Evolutionary conservation across 2,888 invertebrate genomes (phyloP).

Genomic region (Lasioglossum figueresi): DNA sequence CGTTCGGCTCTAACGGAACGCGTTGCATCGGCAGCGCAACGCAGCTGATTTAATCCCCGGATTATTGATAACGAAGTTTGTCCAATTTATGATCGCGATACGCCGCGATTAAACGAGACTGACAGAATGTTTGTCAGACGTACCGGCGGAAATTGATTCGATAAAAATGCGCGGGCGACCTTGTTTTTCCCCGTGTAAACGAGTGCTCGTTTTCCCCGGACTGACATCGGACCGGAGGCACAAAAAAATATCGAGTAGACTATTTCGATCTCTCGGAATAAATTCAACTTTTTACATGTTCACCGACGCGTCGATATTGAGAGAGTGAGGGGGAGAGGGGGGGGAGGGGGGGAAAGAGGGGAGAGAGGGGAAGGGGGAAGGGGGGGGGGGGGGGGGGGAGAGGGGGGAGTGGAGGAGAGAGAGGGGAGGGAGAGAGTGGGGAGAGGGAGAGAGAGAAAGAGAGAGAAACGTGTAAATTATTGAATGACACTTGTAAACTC

Average conservation of each 20-base stretch:
- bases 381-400: too few relatives aligned
- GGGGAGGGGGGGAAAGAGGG: too few relatives aligned
- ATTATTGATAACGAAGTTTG: conserved; percentile 52
- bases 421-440: too few relatives aligned
- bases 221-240: background rate
- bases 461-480: background rate
- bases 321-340: too few relatives aligned
- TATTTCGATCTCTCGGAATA: background rate
- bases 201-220: background rate
- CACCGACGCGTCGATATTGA: background rate
- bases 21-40: conserved; percentile 1
- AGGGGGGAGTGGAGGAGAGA: too few relatives aligned
- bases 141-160: conserved; percentile 18
- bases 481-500: background rate
- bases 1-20: background rate
- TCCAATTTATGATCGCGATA: conserved; percentile 51
- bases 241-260: conserved; percentile 5
- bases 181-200: background rate
- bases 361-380: too few relatives aligned
- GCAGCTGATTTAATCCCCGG: conserved; percentile 44
- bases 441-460: background rate
- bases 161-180: conserved; percentile 3
- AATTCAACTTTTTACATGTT: background rate
- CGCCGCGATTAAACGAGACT: conserved; percentile 20
- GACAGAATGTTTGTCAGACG: conserved; percentile 31